Base-by-base conservation (phyloP, 2,797 vertebrate species). In the Melanotaenia nigrans region DNA sequence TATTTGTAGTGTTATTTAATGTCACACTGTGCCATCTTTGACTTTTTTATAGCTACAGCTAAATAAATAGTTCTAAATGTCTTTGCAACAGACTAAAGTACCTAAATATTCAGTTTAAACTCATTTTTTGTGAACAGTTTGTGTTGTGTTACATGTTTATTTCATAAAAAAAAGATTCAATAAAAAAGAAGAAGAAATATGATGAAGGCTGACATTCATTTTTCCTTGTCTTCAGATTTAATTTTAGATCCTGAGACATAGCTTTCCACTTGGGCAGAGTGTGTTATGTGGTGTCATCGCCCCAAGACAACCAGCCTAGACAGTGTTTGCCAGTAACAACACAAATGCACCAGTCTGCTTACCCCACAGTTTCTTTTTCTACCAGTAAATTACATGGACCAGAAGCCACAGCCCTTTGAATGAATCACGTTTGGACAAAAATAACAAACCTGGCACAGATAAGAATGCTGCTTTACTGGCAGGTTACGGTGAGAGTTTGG, bases 271-370 rank as follows among this genome's bases (percentile, higher is more conserved):
- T 54, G 61, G 56, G 16, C 61, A 1, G 51, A 1, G 51, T 49
- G 51, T 79, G 71, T 82, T 68, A 55, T 84, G 77, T 65, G 65
- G 58, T 88, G 66, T 83, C 73, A 51, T 78, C 84, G 77, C 79
- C 71, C 77, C 58, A 82, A 85, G 82, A 86, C 78, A 74, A 76
- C 78, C 78, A 56, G 81, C 84, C 67, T 69, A 47, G 83, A 84
- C 88, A 68, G 72, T 71, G 61, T 86, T 78, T 85, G 87, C 88
- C 91, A 92, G 79, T 33, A 86, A 86, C 83, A 93, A 89, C 90
- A 89, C 68, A 74, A 71, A 85, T 60, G 16, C 68, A 84, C 82
- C 79, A 66, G 81, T 66, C 45, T 67, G 74, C 76, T 78, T 64
- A 71, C 65, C 68, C 79, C 58, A 71, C 74, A 76, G 77, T 74